These are phyloP conservation scores for Apogon hyalosoma DNA, from an alignment of 2,797 vertebrate species.

Conservation along the genomic window DNA sequence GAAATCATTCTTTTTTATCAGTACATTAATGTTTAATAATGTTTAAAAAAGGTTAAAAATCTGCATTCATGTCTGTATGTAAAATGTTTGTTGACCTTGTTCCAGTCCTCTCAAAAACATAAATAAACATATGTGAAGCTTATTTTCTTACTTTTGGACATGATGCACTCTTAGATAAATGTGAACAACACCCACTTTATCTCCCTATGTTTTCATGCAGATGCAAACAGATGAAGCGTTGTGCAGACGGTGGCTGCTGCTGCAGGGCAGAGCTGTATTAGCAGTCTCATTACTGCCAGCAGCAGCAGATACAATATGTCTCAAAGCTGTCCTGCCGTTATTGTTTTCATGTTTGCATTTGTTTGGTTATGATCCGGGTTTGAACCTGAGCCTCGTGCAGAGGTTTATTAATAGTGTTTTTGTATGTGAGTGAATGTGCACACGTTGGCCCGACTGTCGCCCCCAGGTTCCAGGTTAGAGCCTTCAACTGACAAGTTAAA, in stretches of 20 bases:
- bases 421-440: neutral
- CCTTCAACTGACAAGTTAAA: conserved; percentile 29
- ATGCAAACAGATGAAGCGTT: conserved; percentile 17
- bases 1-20: no score
- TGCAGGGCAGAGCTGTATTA: conserved; percentile 32
- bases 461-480: neutral
- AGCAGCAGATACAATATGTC: neutral
- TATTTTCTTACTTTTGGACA: neutral
- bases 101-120: no score
- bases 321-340: neutral
- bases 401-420: neutral
- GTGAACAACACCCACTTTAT: neutral
- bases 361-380: neutral
- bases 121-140: conserved; percentile 2
- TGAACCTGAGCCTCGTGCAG: neutral
- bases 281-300: conserved; percentile 27
- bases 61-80: no score
- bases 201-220: conserved; percentile 11
- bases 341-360: conserved; percentile 14
- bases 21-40: no score
- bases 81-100: no score
- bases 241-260: conserved; percentile 1
- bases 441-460: neutral
- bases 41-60: no score
- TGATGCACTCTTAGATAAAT: neutral